phyloP scores from a whole-genome alignment of 1,140 invertebrate genomes.

The Scaptomyza hsui region DNA sequence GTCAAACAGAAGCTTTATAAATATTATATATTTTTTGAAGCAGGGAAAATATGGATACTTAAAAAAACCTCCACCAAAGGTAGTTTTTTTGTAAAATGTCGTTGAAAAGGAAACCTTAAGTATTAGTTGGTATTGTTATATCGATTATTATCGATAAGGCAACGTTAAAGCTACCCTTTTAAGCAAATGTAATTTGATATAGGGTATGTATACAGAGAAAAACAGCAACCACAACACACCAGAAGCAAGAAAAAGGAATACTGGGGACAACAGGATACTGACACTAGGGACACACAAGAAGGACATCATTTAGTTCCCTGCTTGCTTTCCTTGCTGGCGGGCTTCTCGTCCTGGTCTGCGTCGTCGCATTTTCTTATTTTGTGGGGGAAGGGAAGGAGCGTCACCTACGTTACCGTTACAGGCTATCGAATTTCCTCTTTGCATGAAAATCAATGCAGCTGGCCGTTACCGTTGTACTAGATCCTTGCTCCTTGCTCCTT shows the following conservation, averaged over 20 bases:
- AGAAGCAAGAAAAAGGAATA: background rate
- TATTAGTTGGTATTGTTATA: no score
- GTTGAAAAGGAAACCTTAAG: no score
- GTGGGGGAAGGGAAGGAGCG: no score
- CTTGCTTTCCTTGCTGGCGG: no score
- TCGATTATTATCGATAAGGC: background rate
- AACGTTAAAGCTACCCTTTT: background rate
- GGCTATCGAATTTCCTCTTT: conserved; percentile 45
- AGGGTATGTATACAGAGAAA: background rate
- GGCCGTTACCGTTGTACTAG: background rate
- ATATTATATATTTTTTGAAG: no score
- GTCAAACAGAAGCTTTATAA: background rate
- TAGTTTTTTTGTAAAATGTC: no score
- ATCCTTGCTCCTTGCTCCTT: background rate
- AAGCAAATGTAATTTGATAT: no score
- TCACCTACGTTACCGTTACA: conserved; percentile 35
- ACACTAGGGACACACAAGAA: background rate
- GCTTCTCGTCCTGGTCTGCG: no score
- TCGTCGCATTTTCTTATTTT: no score
- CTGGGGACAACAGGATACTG: background rate
- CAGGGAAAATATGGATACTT: no score
- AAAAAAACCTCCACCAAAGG: no score
- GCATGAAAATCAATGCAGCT: conserved; percentile 41
- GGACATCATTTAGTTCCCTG: background rate
- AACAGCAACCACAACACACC: conserved; percentile 22